Percentiles rank a stretch among this genome's conserved stretches.
These are phyloP conservation scores for Leucoma salicis DNA, from an alignment of 2,888 invertebrate species.

Conservation along the genomic window DNA sequence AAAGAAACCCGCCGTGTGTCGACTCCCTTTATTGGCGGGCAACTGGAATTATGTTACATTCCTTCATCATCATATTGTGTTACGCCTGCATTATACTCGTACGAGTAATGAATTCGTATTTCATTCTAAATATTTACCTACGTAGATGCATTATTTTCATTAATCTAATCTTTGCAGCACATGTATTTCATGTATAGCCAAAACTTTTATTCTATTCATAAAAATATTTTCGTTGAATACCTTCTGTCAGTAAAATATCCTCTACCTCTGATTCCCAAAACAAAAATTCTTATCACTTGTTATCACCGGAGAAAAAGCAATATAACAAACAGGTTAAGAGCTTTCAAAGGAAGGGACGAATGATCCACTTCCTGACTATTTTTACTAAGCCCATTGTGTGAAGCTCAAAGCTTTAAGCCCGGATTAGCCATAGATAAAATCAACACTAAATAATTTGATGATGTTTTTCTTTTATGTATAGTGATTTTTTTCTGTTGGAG, in stretches of 20 bases:
- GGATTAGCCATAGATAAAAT: constrained; percentile 56
- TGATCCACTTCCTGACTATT: constrained; percentile 71
- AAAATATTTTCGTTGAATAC: neutral
- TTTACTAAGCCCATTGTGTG: constrained; percentile 38
- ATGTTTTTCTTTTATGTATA: constrained; percentile 28
- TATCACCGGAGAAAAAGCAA: constrained; percentile 58
- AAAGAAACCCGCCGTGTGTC: no score
- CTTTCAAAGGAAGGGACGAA: constrained; percentile 43
- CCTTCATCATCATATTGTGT: no score
- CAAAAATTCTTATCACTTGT: constrained; percentile 41
- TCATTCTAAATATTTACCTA: no score
- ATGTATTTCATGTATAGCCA: no score
- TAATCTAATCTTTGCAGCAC: no score
- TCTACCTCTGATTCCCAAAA: constrained; percentile 11
- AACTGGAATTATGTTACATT: no score
- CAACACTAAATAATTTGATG: constrained; percentile 37
- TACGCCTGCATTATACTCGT: no score
- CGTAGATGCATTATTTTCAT: no score
- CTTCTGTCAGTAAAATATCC: neutral
- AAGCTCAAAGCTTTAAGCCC: constrained; percentile 33
- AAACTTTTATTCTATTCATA: neutral
- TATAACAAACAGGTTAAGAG: constrained; percentile 50
- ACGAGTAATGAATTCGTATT: no score
- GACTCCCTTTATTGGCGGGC: no score
- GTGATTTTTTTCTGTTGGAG: no score